These are phyloP conservation scores for Cephalopholis sonnerati DNA, from an alignment of 2,113 vertebrate genomes.

Conservation along the genomic window DNA sequence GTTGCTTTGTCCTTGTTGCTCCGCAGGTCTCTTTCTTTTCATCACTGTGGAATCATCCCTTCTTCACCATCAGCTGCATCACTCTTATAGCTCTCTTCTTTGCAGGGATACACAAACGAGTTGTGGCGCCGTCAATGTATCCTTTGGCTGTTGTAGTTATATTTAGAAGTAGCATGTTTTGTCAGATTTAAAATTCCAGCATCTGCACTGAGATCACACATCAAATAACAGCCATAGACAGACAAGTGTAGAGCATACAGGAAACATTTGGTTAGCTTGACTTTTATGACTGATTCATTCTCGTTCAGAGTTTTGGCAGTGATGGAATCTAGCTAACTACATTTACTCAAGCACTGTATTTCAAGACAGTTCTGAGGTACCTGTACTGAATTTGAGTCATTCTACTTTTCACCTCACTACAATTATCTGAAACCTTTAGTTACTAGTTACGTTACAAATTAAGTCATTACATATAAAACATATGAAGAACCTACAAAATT, in stretches of 20 bases:
- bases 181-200: not conserved
- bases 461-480: too few species aligned
- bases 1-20: conserved; percentile 43
- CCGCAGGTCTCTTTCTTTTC: conserved; percentile 97
- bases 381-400: too few species aligned
- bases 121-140: conserved; percentile 99
- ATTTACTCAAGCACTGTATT: too few species aligned
- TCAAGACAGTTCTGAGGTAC: too few species aligned
- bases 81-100: conserved; percentile 98
- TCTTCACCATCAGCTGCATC: conserved; percentile 98
- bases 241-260: not conserved
- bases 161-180: not conserved
- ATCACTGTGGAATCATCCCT: conserved; percentile 98
- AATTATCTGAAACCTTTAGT: too few species aligned
- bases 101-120: conserved; percentile 98
- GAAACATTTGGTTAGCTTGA: not conserved
- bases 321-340: too few species aligned
- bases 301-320: not conserved
- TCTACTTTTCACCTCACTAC: too few species aligned
- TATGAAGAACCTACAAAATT: too few species aligned
- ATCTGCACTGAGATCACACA: not conserved
- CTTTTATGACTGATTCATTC: not conserved
- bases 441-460: too few species aligned
- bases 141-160: conserved; percentile 81
- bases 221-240: not conserved